Evolutionary conservation across 53 echinoderm and acorn worm genomes (phyloP), one percentile per base, ranked within the genome.

Genomic region (Luidia sarsii): DNA sequence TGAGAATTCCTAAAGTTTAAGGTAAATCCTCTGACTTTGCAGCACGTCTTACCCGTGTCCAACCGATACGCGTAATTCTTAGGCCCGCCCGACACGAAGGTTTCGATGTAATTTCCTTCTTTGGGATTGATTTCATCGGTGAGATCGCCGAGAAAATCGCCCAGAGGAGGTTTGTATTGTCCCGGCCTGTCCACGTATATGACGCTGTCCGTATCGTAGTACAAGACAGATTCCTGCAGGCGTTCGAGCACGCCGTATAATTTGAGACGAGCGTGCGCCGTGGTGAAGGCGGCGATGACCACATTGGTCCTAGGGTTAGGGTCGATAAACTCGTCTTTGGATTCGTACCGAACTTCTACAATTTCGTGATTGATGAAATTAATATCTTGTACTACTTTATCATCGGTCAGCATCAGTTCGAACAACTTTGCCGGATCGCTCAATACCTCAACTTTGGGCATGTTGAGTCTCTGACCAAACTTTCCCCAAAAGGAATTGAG

Each of bases 11-110:
- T 77, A 31, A 59, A 79, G 48, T 89, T 89, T 0, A 89, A 19
- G 0, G 89, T 89, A 2, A 93, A 83, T 0, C 84, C 89, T 7
- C 83, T 75, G 10, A 86, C 87, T 80, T 93, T 93, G 50, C 89
- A 86, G 11, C 48, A 55, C 0, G 89, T 82, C 24, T 92, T 82
- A 1, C 92, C 92, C 18, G 70, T 52, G 16, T 92, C 80, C 31
- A 89, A 38, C 24, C 53, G 49, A 39, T 85, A 92, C 0, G 88
- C 85, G 31, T 88, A 88, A 50, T 92, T 88, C 46, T 88, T 92
- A 1, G 88, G 81, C 0, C 92, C 88, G 21, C 88, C 88, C 2
- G 86, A 69, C 0, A 88, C 88, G 27, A 92, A 92, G 8, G 51
- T 67, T n/a, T 79, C 37, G 23, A 91, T 91, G 63, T 75, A 91